A percentile compares a stretch with the other conserved stretches of the same genome.
These are phyloP conservation scores for Procavia capensis DNA, from an alignment of 2,113 vertebrate species.

Conservation along the genomic window DNA sequence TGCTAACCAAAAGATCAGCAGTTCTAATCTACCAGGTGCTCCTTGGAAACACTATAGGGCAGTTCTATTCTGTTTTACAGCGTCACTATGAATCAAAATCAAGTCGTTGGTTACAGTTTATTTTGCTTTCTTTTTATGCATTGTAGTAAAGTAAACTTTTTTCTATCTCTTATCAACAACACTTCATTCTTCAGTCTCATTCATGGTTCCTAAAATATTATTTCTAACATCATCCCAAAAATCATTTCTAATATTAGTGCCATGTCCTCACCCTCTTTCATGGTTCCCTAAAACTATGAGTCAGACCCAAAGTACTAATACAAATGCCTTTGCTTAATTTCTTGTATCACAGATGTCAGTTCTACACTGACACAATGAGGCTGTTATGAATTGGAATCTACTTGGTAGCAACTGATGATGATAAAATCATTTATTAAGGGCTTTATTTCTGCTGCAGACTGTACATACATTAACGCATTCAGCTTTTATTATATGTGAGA, in stretches of 20 bases:
- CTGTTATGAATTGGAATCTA: no score
- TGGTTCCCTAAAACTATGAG: neutral
- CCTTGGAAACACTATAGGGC: no score
- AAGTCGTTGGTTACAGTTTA: no score
- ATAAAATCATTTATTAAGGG: neutral
- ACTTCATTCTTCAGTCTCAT: neutral
- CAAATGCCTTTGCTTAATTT: neutral
- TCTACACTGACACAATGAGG: no score
- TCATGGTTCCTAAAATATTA: neutral
- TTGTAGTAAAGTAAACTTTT: no score
- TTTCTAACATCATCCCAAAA: neutral
- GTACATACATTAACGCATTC: neutral
- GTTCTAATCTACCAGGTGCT: no score
- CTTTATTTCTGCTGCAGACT: neutral
- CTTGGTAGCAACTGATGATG: no score
- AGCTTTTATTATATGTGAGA: slow-evolving; percentile 15
- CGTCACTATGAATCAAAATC: no score
- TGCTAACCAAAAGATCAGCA: no score
- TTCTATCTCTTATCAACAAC: neutral
- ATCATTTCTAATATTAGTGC: neutral
- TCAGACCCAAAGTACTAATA: neutral
- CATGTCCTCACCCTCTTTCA: neutral
- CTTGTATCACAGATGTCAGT: neutral
- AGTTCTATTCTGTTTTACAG: no score
- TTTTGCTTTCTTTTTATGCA: no score